Percentiles rank a stretch among this genome's conserved stretches.
These are phyloP conservation scores for Characodon lateralis DNA, from an alignment of 2,797 vertebrate species.

Conservation along the genomic window DNA sequence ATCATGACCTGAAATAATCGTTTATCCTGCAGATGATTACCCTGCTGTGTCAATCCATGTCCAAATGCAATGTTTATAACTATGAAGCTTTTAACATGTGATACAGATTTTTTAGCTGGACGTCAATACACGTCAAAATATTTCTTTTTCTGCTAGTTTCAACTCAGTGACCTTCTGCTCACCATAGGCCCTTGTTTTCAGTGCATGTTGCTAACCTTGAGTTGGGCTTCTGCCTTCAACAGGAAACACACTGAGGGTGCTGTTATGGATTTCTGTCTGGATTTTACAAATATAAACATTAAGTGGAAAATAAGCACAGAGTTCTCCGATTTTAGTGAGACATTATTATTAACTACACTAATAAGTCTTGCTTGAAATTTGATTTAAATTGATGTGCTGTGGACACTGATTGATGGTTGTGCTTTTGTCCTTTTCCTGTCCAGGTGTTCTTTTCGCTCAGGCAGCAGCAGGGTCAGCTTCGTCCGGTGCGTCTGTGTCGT, in stretches of 20 bases:
- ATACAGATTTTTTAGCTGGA: too few species aligned
- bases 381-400: slow-evolving; percentile 6
- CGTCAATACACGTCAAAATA: neutral
- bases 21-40: neutral
- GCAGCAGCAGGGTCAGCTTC: slow-evolving; percentile 81
- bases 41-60: neutral
- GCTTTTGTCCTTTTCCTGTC: slow-evolving; percentile 11
- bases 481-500: slow-evolving; percentile 74
- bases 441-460: slow-evolving; percentile 96
- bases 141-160: neutral
- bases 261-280: neutral
- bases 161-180: too few species aligned
- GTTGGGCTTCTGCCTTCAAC: neutral
- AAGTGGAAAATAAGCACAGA: neutral
- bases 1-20: neutral
- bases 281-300: neutral
- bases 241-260: neutral
- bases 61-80: neutral
- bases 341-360: neutral
- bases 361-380: neutral
- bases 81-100: neutral
- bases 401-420: neutral
- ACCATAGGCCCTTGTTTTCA: neutral
- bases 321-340: neutral
- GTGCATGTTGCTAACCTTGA: neutral